Percentiles rank a stretch among this genome's conserved stretches.
phyloP scores from a whole-genome alignment of 2,113 vertebrate genomes.

The Ctenodactylus gundi region DNA sequence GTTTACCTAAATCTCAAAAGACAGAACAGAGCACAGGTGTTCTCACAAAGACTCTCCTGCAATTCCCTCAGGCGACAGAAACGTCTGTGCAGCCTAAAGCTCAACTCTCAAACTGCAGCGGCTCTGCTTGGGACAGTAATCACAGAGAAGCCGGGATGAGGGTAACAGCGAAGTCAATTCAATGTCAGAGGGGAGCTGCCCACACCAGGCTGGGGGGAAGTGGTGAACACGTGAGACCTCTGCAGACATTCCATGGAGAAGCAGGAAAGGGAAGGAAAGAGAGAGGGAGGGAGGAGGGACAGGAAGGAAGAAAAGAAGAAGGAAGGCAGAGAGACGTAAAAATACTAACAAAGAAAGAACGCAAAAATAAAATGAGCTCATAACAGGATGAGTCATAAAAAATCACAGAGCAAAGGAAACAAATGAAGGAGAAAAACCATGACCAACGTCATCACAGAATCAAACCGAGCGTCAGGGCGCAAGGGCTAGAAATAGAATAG shows the following conservation, averaged over 20 bases:
- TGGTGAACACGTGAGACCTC: neutral
- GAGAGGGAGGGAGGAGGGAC: fast-evolving
- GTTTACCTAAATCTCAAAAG: slow-evolving; percentile 47
- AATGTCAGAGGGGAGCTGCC: neutral
- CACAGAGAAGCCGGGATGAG: neutral
- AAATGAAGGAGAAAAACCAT: neutral
- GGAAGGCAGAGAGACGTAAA: neutral
- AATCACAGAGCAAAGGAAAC: neutral
- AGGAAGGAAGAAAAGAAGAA: fast-evolving
- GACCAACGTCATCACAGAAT: neutral
- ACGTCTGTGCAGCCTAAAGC: neutral
- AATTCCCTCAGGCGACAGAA: slow-evolving; percentile 29
- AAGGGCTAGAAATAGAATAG: neutral
- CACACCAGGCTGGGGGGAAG: neutral
- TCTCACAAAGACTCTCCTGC: slow-evolving; percentile 6
- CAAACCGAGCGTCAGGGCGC: too few species aligned
- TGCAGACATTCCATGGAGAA: neutral
- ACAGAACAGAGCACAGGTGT: slow-evolving; percentile 19
- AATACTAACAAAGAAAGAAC: neutral
- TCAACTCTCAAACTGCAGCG: neutral
- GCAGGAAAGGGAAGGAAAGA: fast-evolving
- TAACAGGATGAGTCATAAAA: neutral
- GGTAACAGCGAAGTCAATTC: neutral
- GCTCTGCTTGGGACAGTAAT: neutral
- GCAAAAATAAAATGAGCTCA: neutral